Evolutionary conservation across 2,888 invertebrate genomes (phyloP), one percentile per base, ranked within the genome.

Genomic region (Isoperla grammatica): DNA sequence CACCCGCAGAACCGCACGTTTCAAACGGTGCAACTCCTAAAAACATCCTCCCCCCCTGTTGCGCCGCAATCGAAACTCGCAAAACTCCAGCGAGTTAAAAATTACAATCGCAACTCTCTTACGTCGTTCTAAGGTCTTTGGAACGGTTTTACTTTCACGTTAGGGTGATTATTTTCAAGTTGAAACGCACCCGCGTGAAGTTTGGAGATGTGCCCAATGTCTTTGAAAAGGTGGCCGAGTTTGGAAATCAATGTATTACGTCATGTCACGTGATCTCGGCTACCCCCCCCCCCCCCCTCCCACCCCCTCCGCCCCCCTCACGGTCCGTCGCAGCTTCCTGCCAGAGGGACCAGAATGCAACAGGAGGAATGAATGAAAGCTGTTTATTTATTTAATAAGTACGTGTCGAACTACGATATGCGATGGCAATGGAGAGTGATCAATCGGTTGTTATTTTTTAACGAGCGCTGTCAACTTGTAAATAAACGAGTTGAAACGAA

Each of bases 1-100:
- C 72, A 57, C 53, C 22, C 50, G 56, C 57, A 9, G 53, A 57
- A 49, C 56, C 61, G 57, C 66, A 64, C 60, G 57, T 63, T 61
- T 56, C 60, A 46, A 60, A 40, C 23, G 43, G 20, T 22, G 57
- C 49, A 8, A 53, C 53, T 23, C 37, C 63, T 46, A 56, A 53
- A 37, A 57, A 57, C 62, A 57, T 63, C 57, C 61, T 66, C 39
- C 48, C 56, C 56, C n/a, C n/a, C n/a, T n/a, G n/a, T n/a, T n/a
- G n/a, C n/a, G 8, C 8, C 29, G 29, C 29, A 29, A 29, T 29
- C n/a, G n/a, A n/a, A n/a, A n/a, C n/a, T n/a, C n/a, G n/a, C n/a
- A n/a, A n/a, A n/a, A n/a, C n/a, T n/a, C 42, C 42, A 11, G 13
- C 8, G 8, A 42, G 42, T 11, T 42, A 15, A 42, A 9, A 42